Base-by-base conservation (phyloP, 2,888 invertebrate species). In the Celastrina argiolus region DNA sequence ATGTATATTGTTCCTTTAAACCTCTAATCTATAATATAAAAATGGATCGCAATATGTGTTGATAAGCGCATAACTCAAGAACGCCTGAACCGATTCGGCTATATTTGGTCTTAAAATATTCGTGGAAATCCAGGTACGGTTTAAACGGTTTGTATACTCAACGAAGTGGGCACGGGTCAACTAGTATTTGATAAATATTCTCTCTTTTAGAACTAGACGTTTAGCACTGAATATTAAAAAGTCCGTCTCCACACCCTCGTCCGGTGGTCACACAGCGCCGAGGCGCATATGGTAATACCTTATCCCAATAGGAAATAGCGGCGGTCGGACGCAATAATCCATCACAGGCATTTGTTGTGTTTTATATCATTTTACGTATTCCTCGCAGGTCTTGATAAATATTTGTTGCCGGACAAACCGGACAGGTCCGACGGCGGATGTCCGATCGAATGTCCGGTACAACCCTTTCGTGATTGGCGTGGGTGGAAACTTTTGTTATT, bases 301-400 rank as follows among this genome's bases (percentile, higher is more conserved):
- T 91, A 90, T 88, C 88, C 88, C 87, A 85, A 90, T 88, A 91
- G 89, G 88, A 90, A 89, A 89, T 88, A 85, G 86, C 85, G 84
- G 88, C 88, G 90, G 90, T 89, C 91, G 89, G 83, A 86, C 79
- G 88, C 89, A 90, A 90, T 90, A 90, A 90, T 90, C 91, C 90
- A 89, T 90, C 90, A 90, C 85, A 77, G 80, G 78, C 81, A 81
- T 86, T 87, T 87, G 87, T 88, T 83, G 81, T 86, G 85, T 87
- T 88, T 85, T 87, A 84, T 87, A 88, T 86, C 87, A 84, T 84
- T 87, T 90, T 90, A 83, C 80, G 89, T 89, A 91, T 91, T 91
- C 91, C 89, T 89, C 83, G 84, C 90, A 89, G 87, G 89, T 85
- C 86, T 87, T 90, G 90, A 91, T 90, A 90, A 88, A 91, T 91